Conservation (phyloP, 2,888 invertebrate genomes). For the Glomeris marginata region DNA sequence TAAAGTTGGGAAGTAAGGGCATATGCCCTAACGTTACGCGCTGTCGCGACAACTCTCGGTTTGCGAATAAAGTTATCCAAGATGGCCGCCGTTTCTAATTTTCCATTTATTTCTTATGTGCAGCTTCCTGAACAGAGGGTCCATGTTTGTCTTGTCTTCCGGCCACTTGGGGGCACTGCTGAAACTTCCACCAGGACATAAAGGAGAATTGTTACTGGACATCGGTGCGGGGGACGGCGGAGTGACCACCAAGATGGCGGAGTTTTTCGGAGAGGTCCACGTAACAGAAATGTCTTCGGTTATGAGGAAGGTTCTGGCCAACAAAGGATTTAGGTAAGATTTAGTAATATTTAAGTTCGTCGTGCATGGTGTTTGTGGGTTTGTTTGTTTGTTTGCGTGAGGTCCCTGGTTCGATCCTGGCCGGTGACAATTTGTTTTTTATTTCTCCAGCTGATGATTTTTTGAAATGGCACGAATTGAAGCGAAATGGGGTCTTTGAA, state of each 20-base stretch:
- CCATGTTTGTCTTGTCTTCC: constrained; percentile 90
- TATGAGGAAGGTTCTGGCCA: constrained; percentile 66
- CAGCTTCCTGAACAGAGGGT: constrained; percentile 75
- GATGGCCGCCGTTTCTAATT: not conserved
- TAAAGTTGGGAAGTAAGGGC: too few relatives aligned
- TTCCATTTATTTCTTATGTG: constrained; percentile 22
- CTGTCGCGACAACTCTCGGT: too few relatives aligned
- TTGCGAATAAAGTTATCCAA: too few relatives aligned
- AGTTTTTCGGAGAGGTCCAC: constrained; percentile 55
- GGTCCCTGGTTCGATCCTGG: too few relatives aligned
- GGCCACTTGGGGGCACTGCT: constrained; percentile 58
- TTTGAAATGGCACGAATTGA: too few relatives aligned
- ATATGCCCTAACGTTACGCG: too few relatives aligned
- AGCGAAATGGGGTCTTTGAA: too few relatives aligned
- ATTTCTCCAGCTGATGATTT: too few relatives aligned
- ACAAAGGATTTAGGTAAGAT: constrained; percentile 61
- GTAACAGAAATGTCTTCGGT: constrained; percentile 82
- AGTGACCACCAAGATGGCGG: constrained; percentile 65
- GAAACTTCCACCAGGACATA: constrained; percentile 27
- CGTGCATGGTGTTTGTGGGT: too few relatives aligned
- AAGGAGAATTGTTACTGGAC: constrained; percentile 44
- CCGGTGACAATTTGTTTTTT: too few relatives aligned
- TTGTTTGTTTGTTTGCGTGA: too few relatives aligned
- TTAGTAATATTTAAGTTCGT: too few relatives aligned
- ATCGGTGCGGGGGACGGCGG: constrained; percentile 93